These are phyloP conservation scores for Stegastes partitus DNA, from an alignment of 2,113 vertebrate species.

Conservation along the genomic window DNA sequence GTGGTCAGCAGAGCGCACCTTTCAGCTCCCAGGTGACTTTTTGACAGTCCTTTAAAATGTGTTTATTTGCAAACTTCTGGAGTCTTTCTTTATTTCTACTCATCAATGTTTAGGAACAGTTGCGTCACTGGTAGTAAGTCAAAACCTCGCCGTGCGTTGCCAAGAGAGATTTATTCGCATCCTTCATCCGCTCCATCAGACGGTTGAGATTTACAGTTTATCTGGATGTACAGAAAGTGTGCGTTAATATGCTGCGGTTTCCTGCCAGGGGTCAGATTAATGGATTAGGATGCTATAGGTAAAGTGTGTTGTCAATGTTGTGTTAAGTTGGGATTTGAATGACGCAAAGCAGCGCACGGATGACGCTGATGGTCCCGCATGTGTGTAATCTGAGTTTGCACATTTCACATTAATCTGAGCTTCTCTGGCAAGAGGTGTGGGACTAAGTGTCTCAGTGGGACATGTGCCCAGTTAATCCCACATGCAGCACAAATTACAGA, in stretches of 20 bases:
- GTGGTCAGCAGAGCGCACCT: constrained; percentile 66
- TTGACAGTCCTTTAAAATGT: background rate
- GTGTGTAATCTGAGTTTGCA: constrained; percentile 49
- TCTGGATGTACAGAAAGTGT: constrained; percentile 1
- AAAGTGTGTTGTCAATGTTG: constrained; percentile 35
- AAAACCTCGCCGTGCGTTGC: background rate
- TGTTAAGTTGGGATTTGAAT: constrained; percentile 45
- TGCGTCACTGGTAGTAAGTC: background rate
- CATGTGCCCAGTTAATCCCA: constrained; percentile 57
- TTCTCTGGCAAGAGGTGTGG: constrained; percentile 64
- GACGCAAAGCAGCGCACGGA: constrained; percentile 31
- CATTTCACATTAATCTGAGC: constrained; percentile 59
- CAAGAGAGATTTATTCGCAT: background rate
- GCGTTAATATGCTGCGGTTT: background rate
- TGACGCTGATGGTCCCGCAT: constrained; percentile 32
- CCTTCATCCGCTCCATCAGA: background rate
- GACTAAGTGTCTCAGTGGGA: constrained; percentile 39
- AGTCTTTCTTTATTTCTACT: background rate
- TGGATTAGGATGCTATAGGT: constrained; percentile 35
- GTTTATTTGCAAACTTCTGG: background rate
- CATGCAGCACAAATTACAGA: constrained; percentile 36
- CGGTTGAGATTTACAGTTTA: background rate
- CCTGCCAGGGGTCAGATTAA: constrained; percentile 46
- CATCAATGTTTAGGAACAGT: background rate
- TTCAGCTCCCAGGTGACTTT: constrained; percentile 68